These are phyloP conservation scores for Athalia rosae DNA, from an alignment of 2,888 invertebrate genomes.

Conservation along the genomic window DNA sequence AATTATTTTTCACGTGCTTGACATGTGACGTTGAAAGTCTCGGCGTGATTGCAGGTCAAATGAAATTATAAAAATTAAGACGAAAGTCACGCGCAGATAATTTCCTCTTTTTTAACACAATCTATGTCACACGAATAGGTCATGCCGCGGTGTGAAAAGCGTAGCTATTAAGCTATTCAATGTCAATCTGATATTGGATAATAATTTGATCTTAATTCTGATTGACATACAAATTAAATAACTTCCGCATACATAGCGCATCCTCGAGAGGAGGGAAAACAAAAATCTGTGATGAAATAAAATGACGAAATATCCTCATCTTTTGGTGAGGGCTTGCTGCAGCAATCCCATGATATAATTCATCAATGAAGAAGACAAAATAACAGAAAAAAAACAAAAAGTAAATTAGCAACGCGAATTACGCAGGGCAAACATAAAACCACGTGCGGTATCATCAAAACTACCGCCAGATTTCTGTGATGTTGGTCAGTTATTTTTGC, in stretches of 20 bases:
- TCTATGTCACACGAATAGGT: no score
- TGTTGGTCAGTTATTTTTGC: constrained; percentile 43
- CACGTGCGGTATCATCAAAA: constrained; percentile 9
- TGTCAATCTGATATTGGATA: no score
- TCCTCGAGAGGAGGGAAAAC: no score
- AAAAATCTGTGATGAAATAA: no score
- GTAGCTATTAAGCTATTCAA: no score
- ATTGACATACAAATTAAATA: no score
- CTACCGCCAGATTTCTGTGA: constrained; percentile 32
- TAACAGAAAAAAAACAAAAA: neutral
- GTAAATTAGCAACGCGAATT: neutral
- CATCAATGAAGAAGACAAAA: neutral
- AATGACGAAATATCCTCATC: no score
- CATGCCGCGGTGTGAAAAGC: no score
- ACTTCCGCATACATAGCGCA: no score
- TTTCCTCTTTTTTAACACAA: neutral
- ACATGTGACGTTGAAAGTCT: constrained; percentile 16
- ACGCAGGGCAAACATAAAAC: neutral
- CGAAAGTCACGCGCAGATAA: neutral
- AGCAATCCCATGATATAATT: no score
- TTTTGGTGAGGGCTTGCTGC: no score
- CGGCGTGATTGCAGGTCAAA: neutral
- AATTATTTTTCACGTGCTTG: constrained; percentile 13
- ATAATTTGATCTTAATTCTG: no score
- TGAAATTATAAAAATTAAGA: neutral